Percentiles rank a stretch among this genome's conserved stretches.
Conservation (phyloP, 2,113 vertebrate species). For the Ophthalmolycus amberensis region DNA sequence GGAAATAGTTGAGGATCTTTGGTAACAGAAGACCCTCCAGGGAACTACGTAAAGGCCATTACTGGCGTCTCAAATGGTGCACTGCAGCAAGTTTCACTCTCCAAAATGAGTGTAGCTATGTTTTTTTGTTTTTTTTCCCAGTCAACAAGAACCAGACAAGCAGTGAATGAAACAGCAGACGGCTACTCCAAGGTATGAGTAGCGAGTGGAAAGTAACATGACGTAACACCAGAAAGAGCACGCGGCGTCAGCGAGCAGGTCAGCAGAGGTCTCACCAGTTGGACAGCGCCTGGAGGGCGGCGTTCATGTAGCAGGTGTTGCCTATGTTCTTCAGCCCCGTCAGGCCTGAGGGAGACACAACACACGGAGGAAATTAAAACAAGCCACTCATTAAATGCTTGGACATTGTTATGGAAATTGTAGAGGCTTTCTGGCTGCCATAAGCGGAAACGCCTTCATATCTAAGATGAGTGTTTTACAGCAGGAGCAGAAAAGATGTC, state of each 20-base stretch:
- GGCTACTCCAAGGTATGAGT: neutral
- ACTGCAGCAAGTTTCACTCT: slow-evolving; percentile 69
- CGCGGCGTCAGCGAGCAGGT: neutral
- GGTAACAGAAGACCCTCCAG: slow-evolving; percentile 69
- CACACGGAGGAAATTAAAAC: slow-evolving; percentile 42
- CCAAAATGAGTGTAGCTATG: slow-evolving; percentile 42
- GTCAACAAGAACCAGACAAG: slow-evolving; percentile 32
- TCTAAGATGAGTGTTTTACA: slow-evolving; percentile 34
- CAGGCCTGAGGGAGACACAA: slow-evolving; percentile 84
- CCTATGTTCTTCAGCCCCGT: slow-evolving; percentile 99
- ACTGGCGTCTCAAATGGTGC: slow-evolving; percentile 70
- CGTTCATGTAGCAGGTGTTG: slow-evolving; percentile 99
- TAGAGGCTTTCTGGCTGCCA: neutral
- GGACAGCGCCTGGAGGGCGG: slow-evolving; percentile 97
- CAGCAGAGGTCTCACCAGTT: slow-evolving; percentile 89
- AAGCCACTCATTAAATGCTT: slow-evolving; percentile 19
- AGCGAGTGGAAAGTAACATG: neutral
- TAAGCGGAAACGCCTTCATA: neutral
- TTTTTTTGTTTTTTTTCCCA: slow-evolving; percentile 33
- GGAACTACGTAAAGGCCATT: slow-evolving; percentile 72
- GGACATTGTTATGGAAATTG: slow-evolving; percentile 27
- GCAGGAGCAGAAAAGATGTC: neutral
- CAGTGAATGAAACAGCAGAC: slow-evolving; percentile 36
- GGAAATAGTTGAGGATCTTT: slow-evolving; percentile 42
- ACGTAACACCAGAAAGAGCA: neutral